phyloP scores from a whole-genome alignment of 2,797 vertebrate species.

The Sebastiscus tertius region DNA sequence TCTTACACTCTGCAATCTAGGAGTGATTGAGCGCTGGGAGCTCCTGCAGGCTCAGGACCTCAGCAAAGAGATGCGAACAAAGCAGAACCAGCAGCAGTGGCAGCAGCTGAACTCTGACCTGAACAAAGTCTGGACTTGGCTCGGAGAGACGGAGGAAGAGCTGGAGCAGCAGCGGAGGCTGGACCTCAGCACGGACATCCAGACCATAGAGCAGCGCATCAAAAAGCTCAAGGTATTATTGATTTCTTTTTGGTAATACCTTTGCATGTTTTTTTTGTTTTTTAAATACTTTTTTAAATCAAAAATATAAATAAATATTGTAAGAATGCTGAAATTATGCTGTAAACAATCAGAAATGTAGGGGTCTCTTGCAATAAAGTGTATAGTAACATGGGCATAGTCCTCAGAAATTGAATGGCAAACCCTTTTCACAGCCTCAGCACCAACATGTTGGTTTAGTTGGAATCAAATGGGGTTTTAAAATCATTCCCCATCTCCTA shows the following conservation, averaged over 20 bases:
- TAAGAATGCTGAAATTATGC: no score
- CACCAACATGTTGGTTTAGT: no score
- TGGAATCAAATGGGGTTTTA: no score
- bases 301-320: neutral
- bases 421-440: no score
- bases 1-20: slow-evolving; percentile 63
- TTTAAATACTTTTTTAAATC: neutral
- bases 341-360: no score
- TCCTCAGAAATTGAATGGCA: no score
- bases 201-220: slow-evolving; percentile 90
- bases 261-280: neutral
- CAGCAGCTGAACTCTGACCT: slow-evolving; percentile 95
- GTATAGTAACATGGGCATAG: no score
- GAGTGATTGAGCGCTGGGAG: slow-evolving; percentile 96
- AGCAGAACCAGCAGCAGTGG: slow-evolving; percentile 92
- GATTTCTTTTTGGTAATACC: neutral
- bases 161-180: slow-evolving; percentile 86
- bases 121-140: slow-evolving; percentile 87
- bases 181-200: slow-evolving; percentile 91
- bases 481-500: no score
- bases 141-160: slow-evolving; percentile 87
- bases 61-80: slow-evolving; percentile 93
- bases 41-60: slow-evolving; percentile 94
- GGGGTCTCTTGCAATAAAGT: no score
- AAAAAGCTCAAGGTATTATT: slow-evolving; percentile 91